These are phyloP conservation scores for Trichoplusia ni DNA, from an alignment of 1,140 invertebrate species.

Conservation along the genomic window DNA sequence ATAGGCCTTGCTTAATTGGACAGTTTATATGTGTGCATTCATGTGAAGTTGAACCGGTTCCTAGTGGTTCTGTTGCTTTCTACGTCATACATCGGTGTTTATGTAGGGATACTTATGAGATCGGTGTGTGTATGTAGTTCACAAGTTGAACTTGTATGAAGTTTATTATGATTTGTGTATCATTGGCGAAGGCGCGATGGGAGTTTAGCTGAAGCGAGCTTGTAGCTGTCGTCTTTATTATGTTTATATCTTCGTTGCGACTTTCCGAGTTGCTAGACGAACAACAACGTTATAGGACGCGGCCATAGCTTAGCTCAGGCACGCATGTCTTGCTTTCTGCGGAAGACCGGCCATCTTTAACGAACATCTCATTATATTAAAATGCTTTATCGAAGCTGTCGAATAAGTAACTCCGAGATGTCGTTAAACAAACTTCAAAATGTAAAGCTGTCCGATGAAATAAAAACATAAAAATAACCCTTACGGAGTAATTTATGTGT, in stretches of 20 bases:
- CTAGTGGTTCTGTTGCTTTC: slow-evolving; percentile 69
- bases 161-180: slow-evolving; percentile 77
- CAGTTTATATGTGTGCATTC: slow-evolving; percentile 71
- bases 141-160: slow-evolving; percentile 65
- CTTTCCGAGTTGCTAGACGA: slow-evolving; percentile 34
- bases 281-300: slow-evolving; percentile 16
- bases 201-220: slow-evolving; percentile 55
- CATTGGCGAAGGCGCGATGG: slow-evolving; percentile 63
- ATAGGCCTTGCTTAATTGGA: slow-evolving; percentile 72
- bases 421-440: slow-evolving; percentile 28
- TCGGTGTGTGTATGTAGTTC: slow-evolving; percentile 51
- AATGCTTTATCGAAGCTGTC: slow-evolving; percentile 18
- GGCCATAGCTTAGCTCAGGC: slow-evolving; percentile 7
- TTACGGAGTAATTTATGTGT: slow-evolving; percentile 38
- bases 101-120: slow-evolving; percentile 60
- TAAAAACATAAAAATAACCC: slow-evolving; percentile 33
- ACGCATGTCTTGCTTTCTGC: not conserved
- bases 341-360: slow-evolving; percentile 9
- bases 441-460: slow-evolving; percentile 21
- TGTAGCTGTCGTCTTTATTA: slow-evolving; percentile 63
- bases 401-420: not conserved
- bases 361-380: slow-evolving; percentile 4
- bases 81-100: slow-evolving; percentile 71
- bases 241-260: slow-evolving; percentile 51
- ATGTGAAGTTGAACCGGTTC: slow-evolving; percentile 73